phyloP scores from a whole-genome alignment of 1,140 invertebrate genomes.

The Drosophila rhopaloa region DNA sequence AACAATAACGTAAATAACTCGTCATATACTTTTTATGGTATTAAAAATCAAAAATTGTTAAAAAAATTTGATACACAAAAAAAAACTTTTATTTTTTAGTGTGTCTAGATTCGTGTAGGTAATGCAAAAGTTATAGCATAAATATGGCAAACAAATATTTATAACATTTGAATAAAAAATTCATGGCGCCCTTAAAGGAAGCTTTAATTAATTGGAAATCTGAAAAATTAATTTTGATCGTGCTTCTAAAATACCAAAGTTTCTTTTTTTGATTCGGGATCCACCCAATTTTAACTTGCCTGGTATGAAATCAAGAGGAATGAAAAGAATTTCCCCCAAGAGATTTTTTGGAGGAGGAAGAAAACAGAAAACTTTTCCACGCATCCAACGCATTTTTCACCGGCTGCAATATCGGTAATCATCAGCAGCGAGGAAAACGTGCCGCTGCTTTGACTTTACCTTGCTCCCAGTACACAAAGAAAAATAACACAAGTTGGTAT shows the following conservation, averaged over 20 bases:
- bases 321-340: conserved; percentile 27
- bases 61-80: no score
- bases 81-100: no score
- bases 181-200: no score
- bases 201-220: neutral
- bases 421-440: conserved; percentile 51
- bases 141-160: neutral
- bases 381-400: conserved; percentile 76
- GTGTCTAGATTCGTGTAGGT: no score
- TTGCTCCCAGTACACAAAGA: conserved; percentile 13
- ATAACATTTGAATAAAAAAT: neutral
- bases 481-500: neutral
- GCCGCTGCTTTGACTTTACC: conserved; percentile 20
- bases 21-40: no score
- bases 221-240: conserved; percentile 6
- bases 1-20: no score
- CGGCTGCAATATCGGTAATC: conserved; percentile 76
- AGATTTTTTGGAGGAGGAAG: conserved; percentile 52
- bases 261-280: neutral
- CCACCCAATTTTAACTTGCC: conserved; percentile 4
- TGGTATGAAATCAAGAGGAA: conserved; percentile 19
- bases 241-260: conserved; percentile 9
- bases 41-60: no score
- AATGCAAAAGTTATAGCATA: neutral
- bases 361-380: conserved; percentile 69